phyloP scores from a whole-genome alignment of 2,888 invertebrate genomes.

The Drosophila aldrichi region DNA sequence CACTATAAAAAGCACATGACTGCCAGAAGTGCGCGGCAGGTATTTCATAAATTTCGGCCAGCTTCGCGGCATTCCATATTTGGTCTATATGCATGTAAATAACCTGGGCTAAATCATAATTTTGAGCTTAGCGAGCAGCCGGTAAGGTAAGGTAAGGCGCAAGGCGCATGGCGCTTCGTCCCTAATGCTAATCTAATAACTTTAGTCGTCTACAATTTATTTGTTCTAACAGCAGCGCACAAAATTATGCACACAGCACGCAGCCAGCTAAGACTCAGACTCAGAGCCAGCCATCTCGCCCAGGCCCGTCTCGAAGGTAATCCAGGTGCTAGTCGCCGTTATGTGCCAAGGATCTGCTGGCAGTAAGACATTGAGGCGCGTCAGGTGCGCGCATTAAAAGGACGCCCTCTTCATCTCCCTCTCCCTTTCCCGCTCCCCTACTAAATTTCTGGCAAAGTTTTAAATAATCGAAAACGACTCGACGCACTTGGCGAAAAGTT shows the following conservation, averaged over 20 bases:
- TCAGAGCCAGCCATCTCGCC: constrained; percentile 4
- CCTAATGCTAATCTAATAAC: constrained; percentile 82
- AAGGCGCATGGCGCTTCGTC: constrained; percentile 9
- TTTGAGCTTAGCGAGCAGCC: constrained; percentile 61
- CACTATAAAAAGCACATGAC: constrained; percentile 76
- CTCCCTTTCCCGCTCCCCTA: constrained; percentile 3
- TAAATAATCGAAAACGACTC: constrained; percentile 81
- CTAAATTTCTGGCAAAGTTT: constrained; percentile 74
- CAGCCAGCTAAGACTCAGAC: constrained; percentile 19
- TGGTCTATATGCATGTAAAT: constrained; percentile 76
- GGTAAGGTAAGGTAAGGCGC: neutral
- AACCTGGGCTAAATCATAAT: constrained; percentile 73
- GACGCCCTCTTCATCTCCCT: neutral
- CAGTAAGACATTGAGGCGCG: constrained; percentile 72
- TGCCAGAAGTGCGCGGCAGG: constrained; percentile 37
- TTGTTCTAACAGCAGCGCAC: constrained; percentile 77
- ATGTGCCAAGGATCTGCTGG: constrained; percentile 25
- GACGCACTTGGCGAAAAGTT: constrained; percentile 78
- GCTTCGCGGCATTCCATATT: constrained; percentile 43
- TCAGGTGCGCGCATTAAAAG: constrained; percentile 80
- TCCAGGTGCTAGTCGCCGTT: constrained; percentile 53
- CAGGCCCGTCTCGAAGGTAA: constrained; percentile 33
- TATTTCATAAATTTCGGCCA: constrained; percentile 65
- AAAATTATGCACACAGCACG: constrained; percentile 72
- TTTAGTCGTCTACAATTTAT: constrained; percentile 77